Base-by-base conservation (phyloP, 1,140 invertebrate species). In the Drosophila melanica region DNA sequence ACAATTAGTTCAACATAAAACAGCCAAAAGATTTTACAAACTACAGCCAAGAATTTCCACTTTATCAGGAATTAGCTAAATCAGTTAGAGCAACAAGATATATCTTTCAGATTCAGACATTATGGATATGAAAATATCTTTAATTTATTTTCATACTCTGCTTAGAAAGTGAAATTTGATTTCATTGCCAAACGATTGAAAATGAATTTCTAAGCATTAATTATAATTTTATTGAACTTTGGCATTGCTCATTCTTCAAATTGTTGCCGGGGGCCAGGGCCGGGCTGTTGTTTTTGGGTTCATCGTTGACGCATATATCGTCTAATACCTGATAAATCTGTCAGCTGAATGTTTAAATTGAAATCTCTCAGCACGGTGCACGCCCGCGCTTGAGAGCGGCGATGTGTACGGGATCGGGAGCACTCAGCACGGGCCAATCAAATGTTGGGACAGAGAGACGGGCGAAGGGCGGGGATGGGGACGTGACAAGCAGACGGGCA, bases 271-370 rank as follows among this genome's bases (percentile, higher is more conserved):
- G n/a, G 59, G 53, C 48, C 37, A 4, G 39, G 5, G 16, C 11
- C 55, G 45, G 20, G 4, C 3, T 33, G 35, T 23, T 58, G 47
- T 35, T 1, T 64, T 41, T 55, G 51, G 60, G 70, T 50, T 50
- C 48, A 63, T 55, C 44, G 81, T 51, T 86, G 81, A 84, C 75
- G 77, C 78, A 90, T 81, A 75, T 77, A 81, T 90, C 80, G 82
- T 74, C 73, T 90, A 90, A 87, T 90, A 90, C 87, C 89, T 90
- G 87, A 90, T 90, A 90, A 90, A 90, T 90, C 89, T 90, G 89
- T 90, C 89, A 90, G 78, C 75, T 79, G 65, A 75, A 78, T 89
- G 80, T 89, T 90, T 90, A 79, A 89, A 80, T 89, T 89, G 84
- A 90, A 86, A 90, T 90, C 84, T 90, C 79, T 90, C 89, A 86